Evolutionary conservation across 2,797 vertebrate genomes (phyloP), one percentile per base, ranked within the genome.

Genomic region (Ptychadena robeensis): DNA sequence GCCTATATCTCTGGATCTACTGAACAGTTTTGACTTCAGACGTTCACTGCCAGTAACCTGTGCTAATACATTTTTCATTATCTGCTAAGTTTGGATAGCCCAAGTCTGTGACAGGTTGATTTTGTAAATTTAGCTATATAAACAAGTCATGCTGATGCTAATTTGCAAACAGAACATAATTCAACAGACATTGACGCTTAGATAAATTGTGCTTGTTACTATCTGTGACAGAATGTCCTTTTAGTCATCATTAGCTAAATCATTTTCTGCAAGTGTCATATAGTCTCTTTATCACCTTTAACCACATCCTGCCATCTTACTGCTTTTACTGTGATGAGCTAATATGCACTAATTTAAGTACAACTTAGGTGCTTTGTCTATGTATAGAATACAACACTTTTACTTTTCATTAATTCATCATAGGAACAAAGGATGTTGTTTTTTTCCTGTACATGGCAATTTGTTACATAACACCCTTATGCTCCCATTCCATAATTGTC

Each of bases 241-340:
- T 80, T 53, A 73, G 40, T 28, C 31, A 3, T 74, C 70, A 75
- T 74, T 82, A 75, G 31, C 48, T 74, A 61, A 34, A 27, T 65
- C 12, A 77, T 38, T 37, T 34, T 35, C 40, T 68, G 32, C 35
- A 59, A n/a, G 32, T 82, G 64, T 74, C 63, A 40, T 82, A 59
- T 61, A 22, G 27, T 81, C 63, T 28, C 30, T 75, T 82, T 72
- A 67, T 74, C 18, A 82, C 80, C 28, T 81, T 44, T 65, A 57
- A 61, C 80, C 72, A 82, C 80, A 82, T 82, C 80, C 80, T 82
- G 72, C 15, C 71, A 57, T 30, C 44, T 69, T 75, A 37, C 44
- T 68, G 80, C 64, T 75, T 69, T 82, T 74, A 74, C 31, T 12
- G 34, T 27, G 65, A 57, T 69, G 31, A 57, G 32, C 65, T 68